A percentile compares a stretch with the other conserved stretches of the same genome.
Conservation (phyloP, 2,113 vertebrate species). For the Probosciger aterrimus region DNA sequence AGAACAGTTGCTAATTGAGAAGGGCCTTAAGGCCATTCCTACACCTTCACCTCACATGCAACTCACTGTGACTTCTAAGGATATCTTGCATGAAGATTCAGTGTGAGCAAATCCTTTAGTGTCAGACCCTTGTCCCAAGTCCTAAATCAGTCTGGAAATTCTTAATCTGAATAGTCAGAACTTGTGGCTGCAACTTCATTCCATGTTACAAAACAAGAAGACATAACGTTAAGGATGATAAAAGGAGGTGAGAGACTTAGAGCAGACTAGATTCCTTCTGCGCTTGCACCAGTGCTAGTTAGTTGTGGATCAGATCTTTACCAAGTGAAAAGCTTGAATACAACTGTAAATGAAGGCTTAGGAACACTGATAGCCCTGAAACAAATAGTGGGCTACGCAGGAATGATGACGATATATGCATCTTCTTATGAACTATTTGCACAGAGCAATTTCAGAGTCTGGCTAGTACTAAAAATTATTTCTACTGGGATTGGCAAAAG, state of each 20-base stretch:
- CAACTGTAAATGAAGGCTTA: neutral
- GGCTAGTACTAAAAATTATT: slow-evolving; percentile 4
- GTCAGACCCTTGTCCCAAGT: neutral
- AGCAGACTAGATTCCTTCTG: neutral
- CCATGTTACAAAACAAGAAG: neutral
- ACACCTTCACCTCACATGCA: neutral
- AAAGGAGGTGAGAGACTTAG: neutral
- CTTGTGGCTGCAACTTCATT: neutral
- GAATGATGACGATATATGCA: neutral
- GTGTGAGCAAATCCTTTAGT: neutral
- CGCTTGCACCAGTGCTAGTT: neutral
- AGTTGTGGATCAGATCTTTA: neutral
- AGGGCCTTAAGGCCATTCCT: neutral
- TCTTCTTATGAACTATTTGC: neutral
- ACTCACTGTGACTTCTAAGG: neutral
- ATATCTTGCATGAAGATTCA: neutral
- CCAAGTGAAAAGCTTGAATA: accelerated
- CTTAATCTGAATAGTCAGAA: neutral
- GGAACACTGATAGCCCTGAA: neutral
- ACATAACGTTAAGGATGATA: neutral
- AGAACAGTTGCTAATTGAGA: neutral
- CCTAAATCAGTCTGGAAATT: neutral
- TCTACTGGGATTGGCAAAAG: neutral
- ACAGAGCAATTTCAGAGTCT: neutral
- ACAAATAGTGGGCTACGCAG: neutral